phyloP scores from a whole-genome alignment of 2,888 invertebrate species.

The Celastrina argiolus region DNA sequence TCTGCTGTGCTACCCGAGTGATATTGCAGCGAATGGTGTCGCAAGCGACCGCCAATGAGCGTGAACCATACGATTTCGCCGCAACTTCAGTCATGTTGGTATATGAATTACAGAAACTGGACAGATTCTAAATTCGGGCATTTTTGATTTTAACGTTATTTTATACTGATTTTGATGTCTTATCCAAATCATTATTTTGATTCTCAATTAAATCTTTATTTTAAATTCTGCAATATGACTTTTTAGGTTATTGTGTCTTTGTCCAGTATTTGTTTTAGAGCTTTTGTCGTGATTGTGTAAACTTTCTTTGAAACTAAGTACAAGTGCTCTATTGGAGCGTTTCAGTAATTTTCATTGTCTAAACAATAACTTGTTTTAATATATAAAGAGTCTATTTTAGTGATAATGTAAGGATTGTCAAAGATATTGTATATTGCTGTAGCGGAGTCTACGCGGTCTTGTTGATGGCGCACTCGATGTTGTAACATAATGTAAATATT shows the following conservation, averaged over 20 bases:
- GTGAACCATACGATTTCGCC: not conserved
- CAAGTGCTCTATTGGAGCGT: constrained; percentile 17
- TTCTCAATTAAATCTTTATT: not conserved
- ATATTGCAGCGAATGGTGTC: not conserved
- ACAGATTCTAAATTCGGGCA: not conserved
- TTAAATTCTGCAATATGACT: not conserved
- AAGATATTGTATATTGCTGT: constrained; percentile 19
- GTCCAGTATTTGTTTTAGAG: constrained; percentile 14
- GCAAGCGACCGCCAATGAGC: not conserved
- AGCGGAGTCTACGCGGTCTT: not conserved
- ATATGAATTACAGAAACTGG: not conserved
- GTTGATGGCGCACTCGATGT: not conserved
- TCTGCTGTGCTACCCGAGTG: constrained; percentile 1
- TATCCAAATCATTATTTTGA: not conserved
- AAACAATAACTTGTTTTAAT: constrained; percentile 9
- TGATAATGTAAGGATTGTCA: constrained; percentile 13
- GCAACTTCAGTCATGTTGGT: not conserved
- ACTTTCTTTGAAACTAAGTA: constrained; percentile 14
- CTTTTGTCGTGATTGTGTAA: constrained; percentile 6
- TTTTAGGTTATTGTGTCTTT: not conserved
- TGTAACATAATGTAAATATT: constrained; percentile 22
- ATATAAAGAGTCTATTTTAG: constrained; percentile 22
- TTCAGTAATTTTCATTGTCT: not conserved
- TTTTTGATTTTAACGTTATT: not conserved
- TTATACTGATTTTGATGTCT: not conserved